Evolutionary conservation across 1,140 invertebrate genomes (phyloP).

Genomic region (Mercenaria mercenaria): DNA sequence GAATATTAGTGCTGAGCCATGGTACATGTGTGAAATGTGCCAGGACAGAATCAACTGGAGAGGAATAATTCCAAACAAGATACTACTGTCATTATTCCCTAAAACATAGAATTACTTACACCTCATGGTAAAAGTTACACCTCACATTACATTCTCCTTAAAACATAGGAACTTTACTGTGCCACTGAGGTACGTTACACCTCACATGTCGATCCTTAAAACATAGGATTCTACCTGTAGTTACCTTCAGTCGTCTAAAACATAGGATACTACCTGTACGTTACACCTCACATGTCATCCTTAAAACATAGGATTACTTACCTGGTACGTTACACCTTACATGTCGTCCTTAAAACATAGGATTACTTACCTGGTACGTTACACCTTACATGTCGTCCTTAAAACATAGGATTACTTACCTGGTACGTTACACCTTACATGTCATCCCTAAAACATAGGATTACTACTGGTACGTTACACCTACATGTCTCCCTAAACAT

Average conservation of each 20-base stretch:
- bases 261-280: too few relatives aligned
- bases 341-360: constrained; percentile 37
- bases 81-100: too few relatives aligned
- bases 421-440: not conserved
- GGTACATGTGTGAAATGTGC: constrained; percentile 43
- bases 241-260: too few relatives aligned
- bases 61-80: not conserved
- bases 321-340: not conserved
- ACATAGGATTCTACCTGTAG: too few relatives aligned
- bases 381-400: not conserved
- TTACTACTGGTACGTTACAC: not conserved
- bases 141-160: too few relatives aligned
- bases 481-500: too few relatives aligned
- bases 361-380: constrained; percentile 14
- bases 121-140: too few relatives aligned
- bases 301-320: constrained; percentile 18
- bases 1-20: not conserved
- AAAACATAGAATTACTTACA: too few relatives aligned
- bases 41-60: not conserved
- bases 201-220: too few relatives aligned
- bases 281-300: too few relatives aligned
- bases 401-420: constrained; percentile 21
- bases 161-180: too few relatives aligned
- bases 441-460: constrained; percentile 23
- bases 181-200: too few relatives aligned